A percentile compares a stretch with the other conserved stretches of the same genome.
phyloP scores from a whole-genome alignment of 2,888 invertebrate species.

The Rhyacophila evoluta region DNA sequence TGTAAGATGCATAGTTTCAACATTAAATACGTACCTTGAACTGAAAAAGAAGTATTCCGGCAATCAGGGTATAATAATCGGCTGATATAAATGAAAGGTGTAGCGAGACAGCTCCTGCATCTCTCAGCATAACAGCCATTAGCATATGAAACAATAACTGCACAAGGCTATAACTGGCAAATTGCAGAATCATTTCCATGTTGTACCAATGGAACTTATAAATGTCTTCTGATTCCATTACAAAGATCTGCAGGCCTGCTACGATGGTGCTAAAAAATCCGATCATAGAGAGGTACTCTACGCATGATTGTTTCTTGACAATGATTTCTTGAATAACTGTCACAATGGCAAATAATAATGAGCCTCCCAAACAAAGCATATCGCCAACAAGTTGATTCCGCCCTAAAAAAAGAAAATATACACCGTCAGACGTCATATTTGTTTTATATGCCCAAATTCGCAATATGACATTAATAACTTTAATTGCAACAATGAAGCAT shows the following conservation, averaged over 20 bases:
- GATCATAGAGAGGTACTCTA: constrained; percentile 85
- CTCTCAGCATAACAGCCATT: constrained; percentile 80
- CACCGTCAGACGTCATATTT: too few species aligned
- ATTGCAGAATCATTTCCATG: constrained; percentile 71
- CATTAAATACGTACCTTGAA: constrained; percentile 77
- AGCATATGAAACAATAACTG: constrained; percentile 83
- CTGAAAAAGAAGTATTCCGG: constrained; percentile 83
- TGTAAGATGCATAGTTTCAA: too few species aligned
- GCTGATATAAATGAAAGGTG: constrained; percentile 86
- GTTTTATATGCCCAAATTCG: too few species aligned
- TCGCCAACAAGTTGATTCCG: constrained; percentile 86
- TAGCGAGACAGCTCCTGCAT: constrained; percentile 85
- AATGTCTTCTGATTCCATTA: constrained; percentile 78
- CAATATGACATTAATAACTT: too few species aligned
- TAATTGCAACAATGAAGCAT: too few species aligned
- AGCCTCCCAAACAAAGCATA: constrained; percentile 83
- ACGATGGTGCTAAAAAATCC: constrained; percentile 85
- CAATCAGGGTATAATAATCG: constrained; percentile 86
- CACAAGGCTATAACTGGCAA: constrained; percentile 75
- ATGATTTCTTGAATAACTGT: constrained; percentile 87
- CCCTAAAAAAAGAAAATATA: constrained; percentile 66
- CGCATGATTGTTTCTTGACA: constrained; percentile 80
- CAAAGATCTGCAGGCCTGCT: constrained; percentile 83
- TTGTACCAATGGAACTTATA: constrained; percentile 74
- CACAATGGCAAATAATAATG: constrained; percentile 81